Percentiles rank a stretch among this genome's conserved stretches.
phyloP scores from a whole-genome alignment of 2,888 invertebrate species.

The Drosophila sordidapex region DNA sequence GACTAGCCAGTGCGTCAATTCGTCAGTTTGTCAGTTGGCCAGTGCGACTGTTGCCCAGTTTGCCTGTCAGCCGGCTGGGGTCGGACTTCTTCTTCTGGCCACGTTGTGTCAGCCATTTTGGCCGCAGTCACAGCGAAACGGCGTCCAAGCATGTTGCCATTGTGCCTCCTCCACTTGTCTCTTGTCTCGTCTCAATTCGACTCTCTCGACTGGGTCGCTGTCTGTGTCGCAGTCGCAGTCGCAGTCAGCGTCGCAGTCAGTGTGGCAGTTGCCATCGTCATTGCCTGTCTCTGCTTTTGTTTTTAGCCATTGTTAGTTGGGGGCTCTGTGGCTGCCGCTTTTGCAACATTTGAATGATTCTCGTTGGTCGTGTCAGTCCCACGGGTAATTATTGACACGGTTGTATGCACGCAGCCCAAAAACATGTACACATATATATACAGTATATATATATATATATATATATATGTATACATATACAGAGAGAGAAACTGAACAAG shows the following conservation, averaged over 20 bases:
- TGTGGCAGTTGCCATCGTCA: constrained; percentile 27
- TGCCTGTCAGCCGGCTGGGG: constrained; percentile 42
- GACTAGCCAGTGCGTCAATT: constrained; percentile 46
- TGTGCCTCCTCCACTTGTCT: constrained; percentile 46
- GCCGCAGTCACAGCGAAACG: constrained; percentile 46
- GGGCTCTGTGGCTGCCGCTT: constrained; percentile 66
- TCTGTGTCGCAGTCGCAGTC: constrained; percentile 5
- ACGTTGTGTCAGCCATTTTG: constrained; percentile 75
- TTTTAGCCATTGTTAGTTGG: constrained; percentile 76
- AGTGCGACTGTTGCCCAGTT: constrained; percentile 38
- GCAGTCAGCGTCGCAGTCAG: constrained; percentile 11
- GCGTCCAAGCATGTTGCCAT: constrained; percentile 58
- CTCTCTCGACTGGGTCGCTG: constrained; percentile 53
- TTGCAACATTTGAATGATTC: constrained; percentile 83
- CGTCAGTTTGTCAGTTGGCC: constrained; percentile 28
- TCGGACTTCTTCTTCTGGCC: constrained; percentile 50
- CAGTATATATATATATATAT: constrained; percentile 25
- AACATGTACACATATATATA: constrained; percentile 51
- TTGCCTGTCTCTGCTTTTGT: constrained; percentile 71
- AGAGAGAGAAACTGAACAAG: constrained; percentile 42
- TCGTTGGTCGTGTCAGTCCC: constrained; percentile 83
- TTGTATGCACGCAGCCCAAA: constrained; percentile 83
- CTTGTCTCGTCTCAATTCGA: constrained; percentile 47
- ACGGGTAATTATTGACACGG: constrained; percentile 84
- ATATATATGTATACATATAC: constrained; percentile 28